A percentile compares a stretch with the other conserved stretches of the same genome.
Conservation (phyloP, 2,113 vertebrate genomes). For the Oncorhynchus kisutch region DNA sequence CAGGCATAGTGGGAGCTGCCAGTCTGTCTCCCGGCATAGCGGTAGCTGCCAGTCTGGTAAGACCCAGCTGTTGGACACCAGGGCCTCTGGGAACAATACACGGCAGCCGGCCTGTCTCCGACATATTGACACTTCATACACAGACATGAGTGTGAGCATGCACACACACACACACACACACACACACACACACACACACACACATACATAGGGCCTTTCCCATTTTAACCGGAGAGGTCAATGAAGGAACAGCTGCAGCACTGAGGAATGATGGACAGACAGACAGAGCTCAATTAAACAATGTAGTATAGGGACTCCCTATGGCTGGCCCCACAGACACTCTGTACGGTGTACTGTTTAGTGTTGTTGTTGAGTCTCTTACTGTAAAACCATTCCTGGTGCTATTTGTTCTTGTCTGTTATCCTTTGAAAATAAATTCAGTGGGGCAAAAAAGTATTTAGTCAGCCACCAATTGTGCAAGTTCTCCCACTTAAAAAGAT, state of each 20-base stretch:
- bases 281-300: background rate
- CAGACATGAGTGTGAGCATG: background rate
- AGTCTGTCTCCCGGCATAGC: background rate
- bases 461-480: too few relatives aligned
- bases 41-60: background rate
- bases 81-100: slow-evolving; percentile 59
- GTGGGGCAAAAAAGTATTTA: too few relatives aligned
- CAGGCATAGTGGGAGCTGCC: background rate
- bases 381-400: too few relatives aligned
- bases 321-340: background rate
- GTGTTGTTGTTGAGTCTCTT: too few relatives aligned
- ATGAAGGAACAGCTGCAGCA: slow-evolving; percentile 1
- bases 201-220: background rate
- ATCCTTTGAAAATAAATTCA: too few relatives aligned
- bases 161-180: background rate
- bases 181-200: too few relatives aligned
- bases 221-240: background rate
- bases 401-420: too few relatives aligned
- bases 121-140: slow-evolving; percentile 8
- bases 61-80: slow-evolving; percentile 57
- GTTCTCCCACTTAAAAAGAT: too few relatives aligned
- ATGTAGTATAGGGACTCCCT: background rate
- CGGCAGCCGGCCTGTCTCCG: slow-evolving; percentile 40
- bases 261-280: background rate
- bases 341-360: too few relatives aligned